Percentiles rank a stretch among this genome's conserved stretches.
These are phyloP conservation scores for Pelvicachromis taeniatus DNA, from an alignment of 2,113 vertebrate species.

Conservation along the genomic window DNA sequence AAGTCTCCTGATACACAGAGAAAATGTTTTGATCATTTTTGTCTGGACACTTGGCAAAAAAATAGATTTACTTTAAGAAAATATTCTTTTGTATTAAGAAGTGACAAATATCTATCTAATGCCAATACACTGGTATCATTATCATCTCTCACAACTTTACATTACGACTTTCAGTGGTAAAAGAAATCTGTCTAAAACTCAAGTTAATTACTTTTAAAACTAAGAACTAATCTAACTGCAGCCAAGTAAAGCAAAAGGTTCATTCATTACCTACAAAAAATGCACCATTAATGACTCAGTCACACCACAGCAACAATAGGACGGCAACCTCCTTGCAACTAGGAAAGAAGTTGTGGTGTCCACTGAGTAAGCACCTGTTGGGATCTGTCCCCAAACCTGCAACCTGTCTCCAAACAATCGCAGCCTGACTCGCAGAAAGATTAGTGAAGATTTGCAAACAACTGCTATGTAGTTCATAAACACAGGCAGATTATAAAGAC, in stretches of 20 bases:
- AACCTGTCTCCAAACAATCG: background rate
- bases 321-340: fast-evolving
- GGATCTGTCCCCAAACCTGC: background rate
- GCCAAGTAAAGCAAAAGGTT: background rate
- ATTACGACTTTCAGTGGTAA: background rate
- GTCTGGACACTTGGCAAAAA: background rate
- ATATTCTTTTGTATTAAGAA: background rate
- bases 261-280: background rate
- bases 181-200: background rate
- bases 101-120: background rate
- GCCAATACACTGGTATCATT: background rate
- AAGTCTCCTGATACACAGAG: background rate
- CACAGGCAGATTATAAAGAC: background rate
- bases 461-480: background rate
- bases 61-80: background rate
- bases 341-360: background rate
- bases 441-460: background rate
- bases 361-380: background rate
- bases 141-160: background rate
- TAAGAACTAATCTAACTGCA: fast-evolving
- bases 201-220: background rate
- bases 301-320: background rate
- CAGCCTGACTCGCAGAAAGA: background rate
- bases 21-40: background rate
- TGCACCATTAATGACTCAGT: fast-evolving